A percentile compares a stretch with the other conserved stretches of the same genome.
phyloP scores from a whole-genome alignment of 2,888 invertebrate species.

The Tachystola acroxantha region DNA sequence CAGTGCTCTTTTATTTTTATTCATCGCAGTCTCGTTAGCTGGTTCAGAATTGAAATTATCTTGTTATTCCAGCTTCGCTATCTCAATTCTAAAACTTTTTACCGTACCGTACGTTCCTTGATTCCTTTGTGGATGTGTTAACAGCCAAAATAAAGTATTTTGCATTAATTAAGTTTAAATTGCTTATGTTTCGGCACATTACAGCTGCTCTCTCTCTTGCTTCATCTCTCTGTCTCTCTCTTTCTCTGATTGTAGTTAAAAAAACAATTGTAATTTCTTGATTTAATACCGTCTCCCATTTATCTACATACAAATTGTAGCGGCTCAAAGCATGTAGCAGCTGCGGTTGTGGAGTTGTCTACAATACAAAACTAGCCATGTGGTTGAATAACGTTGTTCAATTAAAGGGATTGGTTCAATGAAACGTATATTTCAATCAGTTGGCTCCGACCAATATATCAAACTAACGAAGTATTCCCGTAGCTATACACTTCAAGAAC shows the following conservation, averaged over 20 bases:
- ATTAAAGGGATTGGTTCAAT: too few relatives aligned
- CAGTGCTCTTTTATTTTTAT: constrained; percentile 46
- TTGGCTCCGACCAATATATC: too few relatives aligned
- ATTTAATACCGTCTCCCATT: constrained; percentile 34
- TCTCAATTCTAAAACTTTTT: constrained; percentile 16
- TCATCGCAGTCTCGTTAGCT: constrained; percentile 56
- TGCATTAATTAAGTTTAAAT: not conserved
- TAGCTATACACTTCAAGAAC: too few relatives aligned
- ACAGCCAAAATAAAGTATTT: constrained; percentile 2
- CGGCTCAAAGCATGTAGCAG: constrained; percentile 33
- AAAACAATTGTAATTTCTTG: too few relatives aligned
- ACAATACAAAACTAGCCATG: too few relatives aligned
- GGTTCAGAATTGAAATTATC: constrained; percentile 58
- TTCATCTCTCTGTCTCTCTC: too few relatives aligned
- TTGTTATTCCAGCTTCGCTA: constrained; percentile 35
- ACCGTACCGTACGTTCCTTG: constrained; percentile 1
- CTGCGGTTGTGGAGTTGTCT: constrained; percentile 33
- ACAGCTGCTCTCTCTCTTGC: too few relatives aligned
- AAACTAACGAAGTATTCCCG: too few relatives aligned
- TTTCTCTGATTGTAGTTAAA: too few relatives aligned
- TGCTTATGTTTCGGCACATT: not conserved
- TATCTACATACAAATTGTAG: constrained; percentile 51
- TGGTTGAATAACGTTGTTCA: too few relatives aligned
- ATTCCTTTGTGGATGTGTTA: constrained; percentile 1
- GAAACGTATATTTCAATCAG: too few relatives aligned